phyloP scores from a whole-genome alignment of 2,113 vertebrate species.

The Chauna torquata region DNA sequence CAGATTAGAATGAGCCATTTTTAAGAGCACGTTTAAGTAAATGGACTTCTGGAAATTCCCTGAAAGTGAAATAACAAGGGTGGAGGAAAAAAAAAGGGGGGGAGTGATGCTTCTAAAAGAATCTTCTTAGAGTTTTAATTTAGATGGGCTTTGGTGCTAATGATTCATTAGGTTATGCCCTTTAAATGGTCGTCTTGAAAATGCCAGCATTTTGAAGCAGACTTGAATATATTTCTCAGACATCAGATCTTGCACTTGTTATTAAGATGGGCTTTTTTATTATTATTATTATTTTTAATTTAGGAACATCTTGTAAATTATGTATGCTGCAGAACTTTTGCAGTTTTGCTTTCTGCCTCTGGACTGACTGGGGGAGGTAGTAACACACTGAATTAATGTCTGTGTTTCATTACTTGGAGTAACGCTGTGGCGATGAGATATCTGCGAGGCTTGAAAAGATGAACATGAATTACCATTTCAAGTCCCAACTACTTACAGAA shows the following conservation, averaged over 20 bases:
- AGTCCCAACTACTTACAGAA: neutral
- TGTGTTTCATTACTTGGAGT: conserved; percentile 40
- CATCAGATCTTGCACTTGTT: conserved; percentile 44
- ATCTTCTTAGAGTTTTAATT: conserved; percentile 71
- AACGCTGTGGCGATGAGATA: conserved; percentile 1
- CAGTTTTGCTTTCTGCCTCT: conserved; percentile 43
- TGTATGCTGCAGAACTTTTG: neutral
- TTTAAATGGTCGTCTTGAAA: conserved; percentile 68
- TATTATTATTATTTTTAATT: neutral
- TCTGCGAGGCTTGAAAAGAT: conserved; percentile 8
- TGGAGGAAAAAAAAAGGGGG: neutral
- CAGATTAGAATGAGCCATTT: neutral
- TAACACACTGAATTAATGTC: conserved; percentile 45
- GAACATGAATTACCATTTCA: conserved; percentile 22
- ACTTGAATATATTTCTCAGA: conserved; percentile 48
- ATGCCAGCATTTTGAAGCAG: conserved; percentile 66
- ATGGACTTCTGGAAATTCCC: neutral
- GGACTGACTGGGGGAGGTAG: conserved; percentile 34
- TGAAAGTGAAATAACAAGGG: conserved; percentile 23
- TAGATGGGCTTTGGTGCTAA: conserved; percentile 69
- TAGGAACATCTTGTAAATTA: conserved; percentile 38
- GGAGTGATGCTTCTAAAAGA: conserved; percentile 7
- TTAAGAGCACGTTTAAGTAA: conserved; percentile 36
- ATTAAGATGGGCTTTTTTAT: neutral
- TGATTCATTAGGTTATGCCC: conserved; percentile 72